phyloP scores from a whole-genome alignment of 1,140 invertebrate species.

The Saccostrea echinata region DNA sequence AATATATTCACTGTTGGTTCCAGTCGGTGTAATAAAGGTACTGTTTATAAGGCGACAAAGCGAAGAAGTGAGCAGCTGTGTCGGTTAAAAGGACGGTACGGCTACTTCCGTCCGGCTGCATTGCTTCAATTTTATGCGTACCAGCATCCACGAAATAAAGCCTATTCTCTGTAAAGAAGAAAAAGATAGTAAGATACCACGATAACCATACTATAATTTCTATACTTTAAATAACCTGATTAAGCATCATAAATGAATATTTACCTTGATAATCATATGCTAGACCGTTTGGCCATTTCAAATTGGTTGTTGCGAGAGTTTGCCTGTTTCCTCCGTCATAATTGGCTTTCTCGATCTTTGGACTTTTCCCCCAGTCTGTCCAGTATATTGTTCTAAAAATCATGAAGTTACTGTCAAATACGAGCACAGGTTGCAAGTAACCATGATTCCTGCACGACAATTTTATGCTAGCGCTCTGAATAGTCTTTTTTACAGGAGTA shows the following conservation, averaged over 20 bases:
- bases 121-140: conserved; percentile 60
- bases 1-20: conserved; percentile 44
- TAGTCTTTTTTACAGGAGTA: no score
- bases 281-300: conserved; percentile 84
- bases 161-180: conserved; percentile 46
- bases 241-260: conserved; percentile 6
- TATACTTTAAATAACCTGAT: no score
- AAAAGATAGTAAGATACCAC: not conserved
- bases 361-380: conserved; percentile 80
- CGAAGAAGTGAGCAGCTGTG: conserved; percentile 45
- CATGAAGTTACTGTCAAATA: not conserved
- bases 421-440: not conserved
- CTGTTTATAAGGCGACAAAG: conserved; percentile 49
- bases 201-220: no score
- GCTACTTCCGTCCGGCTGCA: conserved; percentile 52
- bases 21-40: conserved; percentile 57
- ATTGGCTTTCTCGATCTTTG: conserved; percentile 79
- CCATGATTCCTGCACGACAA: no score
- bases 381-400: conserved; percentile 79
- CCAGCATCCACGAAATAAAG: conserved; percentile 67
- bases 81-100: conserved; percentile 43
- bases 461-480: no score
- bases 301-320: conserved; percentile 80
- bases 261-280: conserved; percentile 82
- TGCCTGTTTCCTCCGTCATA: conserved; percentile 78